Evolutionary conservation across 2,113 vertebrate genomes (phyloP), one percentile per base, ranked within the genome.

Genomic region (Steatornis caripensis): DNA sequence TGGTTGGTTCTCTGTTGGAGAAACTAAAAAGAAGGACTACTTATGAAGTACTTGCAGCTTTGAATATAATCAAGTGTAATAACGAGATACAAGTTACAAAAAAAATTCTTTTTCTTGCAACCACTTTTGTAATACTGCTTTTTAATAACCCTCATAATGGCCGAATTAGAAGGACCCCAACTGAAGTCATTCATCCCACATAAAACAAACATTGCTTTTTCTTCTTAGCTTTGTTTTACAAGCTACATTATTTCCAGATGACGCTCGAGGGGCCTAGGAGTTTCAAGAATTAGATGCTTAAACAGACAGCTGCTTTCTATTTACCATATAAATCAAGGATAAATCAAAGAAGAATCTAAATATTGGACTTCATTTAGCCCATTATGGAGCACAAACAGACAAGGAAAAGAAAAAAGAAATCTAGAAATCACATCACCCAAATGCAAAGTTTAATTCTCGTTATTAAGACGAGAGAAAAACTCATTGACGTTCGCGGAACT

Each of bases 211-310:
- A 98, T 98, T 98, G 97, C 97, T 96, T 98, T 98, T 98, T 98
- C 97, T 98, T 98, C 98, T 98, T 98, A 98, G 98, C 98, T 98
- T 98, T 98, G 97, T 98, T 98, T 97, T 97, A 98, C 98, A 98
- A 98, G 98, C 97, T 98, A 98, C 98, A 99, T 99, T 98, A 98
- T 98, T 99, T 99, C 99, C 99, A 99, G 99, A 99, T 99, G 99
- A 98, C 72, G 98, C 98, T 98, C 65, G 94, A 98, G 97, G 98
- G 97, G 97, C 96, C 97, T 90, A 94, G 32, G 94, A 97, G 96
- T 97, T 98, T 95, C 87, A 94, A 97, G 96, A 98, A 96, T 95
- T 97, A 98, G 98, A 98, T 93, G 97, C 96, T 97, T 96, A 97
- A 97, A 97, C 46, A 95, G 97, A 95, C 98, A 98, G 98, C 98